Conservation (phyloP, 2,888 invertebrate genomes). For the Malthinus seriepunctatus region DNA sequence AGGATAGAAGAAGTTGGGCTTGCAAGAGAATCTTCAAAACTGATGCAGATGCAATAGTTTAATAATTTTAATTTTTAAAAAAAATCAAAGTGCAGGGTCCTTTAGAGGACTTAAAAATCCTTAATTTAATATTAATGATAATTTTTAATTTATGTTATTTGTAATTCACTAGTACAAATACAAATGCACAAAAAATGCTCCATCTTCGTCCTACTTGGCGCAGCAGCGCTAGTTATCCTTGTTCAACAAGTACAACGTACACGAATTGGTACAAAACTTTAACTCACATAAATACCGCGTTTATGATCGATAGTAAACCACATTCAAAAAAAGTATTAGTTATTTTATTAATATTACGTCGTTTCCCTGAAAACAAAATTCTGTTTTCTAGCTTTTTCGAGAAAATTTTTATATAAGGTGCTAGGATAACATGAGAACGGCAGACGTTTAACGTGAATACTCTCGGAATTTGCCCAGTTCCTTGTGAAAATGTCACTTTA, state of each 20-base stretch:
- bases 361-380: constrained; percentile 57
- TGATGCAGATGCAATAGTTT: no score
- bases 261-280: no score
- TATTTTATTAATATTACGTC: constrained; percentile 52
- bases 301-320: constrained; percentile 11
- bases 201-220: background rate
- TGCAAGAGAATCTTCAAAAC: no score
- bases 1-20: no score
- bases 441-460: constrained; percentile 32
- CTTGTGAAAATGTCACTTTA: constrained; percentile 16
- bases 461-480: constrained; percentile 24
- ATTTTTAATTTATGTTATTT: background rate
- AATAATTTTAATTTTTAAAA: no score
- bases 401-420: constrained; percentile 63
- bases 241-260: background rate
- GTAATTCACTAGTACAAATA: background rate
- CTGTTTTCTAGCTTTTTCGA: constrained; percentile 61
- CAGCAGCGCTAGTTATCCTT: background rate
- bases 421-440: constrained; percentile 54
- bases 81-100: no score
- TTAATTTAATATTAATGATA: no score
- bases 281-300: background rate
- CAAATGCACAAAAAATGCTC: background rate
- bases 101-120: no score
- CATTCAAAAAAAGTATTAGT: constrained; percentile 44